Conservation (phyloP, 2,797 vertebrate species). For the Sebastiscus albofasciatus region DNA sequence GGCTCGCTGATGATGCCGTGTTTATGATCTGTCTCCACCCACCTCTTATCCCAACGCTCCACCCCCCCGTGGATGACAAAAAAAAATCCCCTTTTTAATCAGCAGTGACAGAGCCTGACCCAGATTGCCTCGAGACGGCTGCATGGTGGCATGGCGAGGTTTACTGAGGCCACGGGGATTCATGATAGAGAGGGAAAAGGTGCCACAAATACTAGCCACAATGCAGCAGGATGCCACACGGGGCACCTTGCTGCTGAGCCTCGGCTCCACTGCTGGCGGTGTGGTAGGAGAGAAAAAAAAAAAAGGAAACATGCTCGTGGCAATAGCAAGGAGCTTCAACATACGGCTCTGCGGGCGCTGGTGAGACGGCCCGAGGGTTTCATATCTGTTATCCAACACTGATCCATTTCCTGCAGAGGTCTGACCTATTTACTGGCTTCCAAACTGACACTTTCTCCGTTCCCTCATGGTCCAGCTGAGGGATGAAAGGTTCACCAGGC, state of each 20-base stretch:
- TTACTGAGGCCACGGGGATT: slow-evolving; percentile 57
- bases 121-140: slow-evolving; percentile 73
- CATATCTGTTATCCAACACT: slow-evolving; percentile 50
- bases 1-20: slow-evolving; percentile 56
- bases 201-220: slow-evolving; percentile 13
- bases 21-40: slow-evolving; percentile 72
- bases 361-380: slow-evolving; percentile 40
- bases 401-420: slow-evolving; percentile 57
- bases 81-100: slow-evolving; percentile 83
- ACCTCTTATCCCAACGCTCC: slow-evolving; percentile 60
- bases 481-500: slow-evolving; percentile 22
- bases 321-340: slow-evolving; percentile 25
- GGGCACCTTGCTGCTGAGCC: neutral
- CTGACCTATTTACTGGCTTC: slow-evolving; percentile 62
- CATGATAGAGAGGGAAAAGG: slow-evolving; percentile 25
- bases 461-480: slow-evolving; percentile 13
- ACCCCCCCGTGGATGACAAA: slow-evolving; percentile 58
- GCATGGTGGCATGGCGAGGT: slow-evolving; percentile 46
- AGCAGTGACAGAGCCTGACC: slow-evolving; percentile 80
- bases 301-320: neutral
- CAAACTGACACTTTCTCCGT: slow-evolving; percentile 32
- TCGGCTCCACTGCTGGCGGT: slow-evolving; percentile 1
- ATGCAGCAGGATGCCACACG: neutral
- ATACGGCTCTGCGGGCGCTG: slow-evolving; percentile 30
- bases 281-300: neutral